Evolutionary conservation across 1,140 invertebrate genomes (phyloP).

Genomic region (Campodea augens): DNA sequence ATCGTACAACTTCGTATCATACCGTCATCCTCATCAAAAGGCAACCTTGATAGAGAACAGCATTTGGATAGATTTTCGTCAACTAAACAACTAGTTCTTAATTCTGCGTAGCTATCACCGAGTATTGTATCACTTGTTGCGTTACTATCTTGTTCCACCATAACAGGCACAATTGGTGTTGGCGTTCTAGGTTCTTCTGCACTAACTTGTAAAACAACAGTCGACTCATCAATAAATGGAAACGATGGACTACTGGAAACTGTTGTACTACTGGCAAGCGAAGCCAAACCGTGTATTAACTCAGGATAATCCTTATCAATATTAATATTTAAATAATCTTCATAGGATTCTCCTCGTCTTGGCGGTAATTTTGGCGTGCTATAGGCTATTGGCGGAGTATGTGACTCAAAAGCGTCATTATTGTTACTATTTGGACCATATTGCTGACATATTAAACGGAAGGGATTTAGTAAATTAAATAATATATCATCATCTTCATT

Average conservation of each 20-base stretch:
- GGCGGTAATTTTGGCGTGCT: background rate
- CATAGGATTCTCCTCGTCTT: background rate
- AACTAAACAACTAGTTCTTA: background rate
- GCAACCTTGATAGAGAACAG: background rate
- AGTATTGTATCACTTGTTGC: background rate
- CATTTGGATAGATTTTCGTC: background rate
- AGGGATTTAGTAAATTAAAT: no score
- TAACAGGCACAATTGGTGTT: background rate
- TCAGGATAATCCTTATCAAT: background rate
- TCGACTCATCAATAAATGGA: background rate
- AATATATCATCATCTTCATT: no score
- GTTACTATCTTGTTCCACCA: background rate
- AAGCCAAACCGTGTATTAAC: background rate
- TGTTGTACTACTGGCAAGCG: background rate
- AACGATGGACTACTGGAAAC: background rate
- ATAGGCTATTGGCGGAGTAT: background rate
- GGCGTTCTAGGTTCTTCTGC: background rate
- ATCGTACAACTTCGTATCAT: background rate
- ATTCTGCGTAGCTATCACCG: background rate
- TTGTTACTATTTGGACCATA: no score
- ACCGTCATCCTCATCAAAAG: background rate
- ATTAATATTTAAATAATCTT: background rate
- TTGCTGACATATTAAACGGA: no score
- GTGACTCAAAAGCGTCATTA: no score
- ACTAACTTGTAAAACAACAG: background rate